Conservation (phyloP, 2,113 vertebrate genomes). For the Forbesichthys agassizii region DNA sequence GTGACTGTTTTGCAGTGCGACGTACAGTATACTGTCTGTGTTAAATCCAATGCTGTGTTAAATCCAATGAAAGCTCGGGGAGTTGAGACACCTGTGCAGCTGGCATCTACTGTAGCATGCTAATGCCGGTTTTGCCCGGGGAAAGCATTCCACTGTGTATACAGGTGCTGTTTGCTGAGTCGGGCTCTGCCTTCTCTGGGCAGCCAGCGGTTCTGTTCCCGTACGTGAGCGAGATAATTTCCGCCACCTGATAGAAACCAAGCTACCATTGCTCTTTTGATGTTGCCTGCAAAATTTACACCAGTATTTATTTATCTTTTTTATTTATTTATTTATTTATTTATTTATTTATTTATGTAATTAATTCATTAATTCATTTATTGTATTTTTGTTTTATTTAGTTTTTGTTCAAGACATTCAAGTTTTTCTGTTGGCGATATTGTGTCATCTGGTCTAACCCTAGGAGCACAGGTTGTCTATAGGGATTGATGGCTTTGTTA, state of each 20-base stretch:
- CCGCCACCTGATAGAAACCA: conserved; percentile 1
- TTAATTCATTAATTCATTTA: too few species aligned
- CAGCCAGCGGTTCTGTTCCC: conserved; percentile 30
- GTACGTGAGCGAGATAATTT: conserved; percentile 26
- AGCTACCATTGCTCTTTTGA: not conserved
- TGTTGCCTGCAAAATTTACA: not conserved
- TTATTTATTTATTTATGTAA: too few species aligned
- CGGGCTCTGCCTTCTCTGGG: conserved; percentile 31
- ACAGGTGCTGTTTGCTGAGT: conserved; percentile 59
- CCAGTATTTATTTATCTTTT: too few species aligned
- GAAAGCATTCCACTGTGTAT: conserved; percentile 38
- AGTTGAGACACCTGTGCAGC: conserved; percentile 49
- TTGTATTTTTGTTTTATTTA: too few species aligned
- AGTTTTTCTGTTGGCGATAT: too few species aligned
- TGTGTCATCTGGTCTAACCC: too few species aligned
- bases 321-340: too few species aligned
- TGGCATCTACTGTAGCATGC: conserved; percentile 40
- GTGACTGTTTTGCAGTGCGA: conserved; percentile 2
- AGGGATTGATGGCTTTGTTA: too few species aligned
- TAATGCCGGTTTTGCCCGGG: conserved; percentile 52
- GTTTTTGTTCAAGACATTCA: too few species aligned
- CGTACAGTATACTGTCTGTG: conserved; percentile 14
- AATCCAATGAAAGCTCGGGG: conserved; percentile 31
- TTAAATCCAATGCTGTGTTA: conserved; percentile 23
- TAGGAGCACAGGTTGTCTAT: too few species aligned